These are phyloP conservation scores for Limosa lapponica DNA, from an alignment of 2,797 vertebrate genomes.

Conservation along the genomic window DNA sequence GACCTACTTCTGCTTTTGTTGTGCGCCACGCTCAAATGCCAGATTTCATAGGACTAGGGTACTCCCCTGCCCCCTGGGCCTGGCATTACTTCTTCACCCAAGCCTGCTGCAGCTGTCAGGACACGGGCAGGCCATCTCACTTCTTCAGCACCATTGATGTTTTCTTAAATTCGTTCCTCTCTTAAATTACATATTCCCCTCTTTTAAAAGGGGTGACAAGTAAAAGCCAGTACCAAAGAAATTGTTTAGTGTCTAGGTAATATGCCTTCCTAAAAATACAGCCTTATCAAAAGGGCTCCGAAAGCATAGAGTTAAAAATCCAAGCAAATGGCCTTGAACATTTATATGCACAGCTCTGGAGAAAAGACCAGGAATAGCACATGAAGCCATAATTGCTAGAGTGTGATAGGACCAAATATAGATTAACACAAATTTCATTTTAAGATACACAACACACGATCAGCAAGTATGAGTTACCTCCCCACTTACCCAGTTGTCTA, in stretches of 20 bases:
- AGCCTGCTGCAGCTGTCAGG: background rate
- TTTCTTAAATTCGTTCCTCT: background rate
- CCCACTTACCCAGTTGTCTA: conserved; percentile 40
- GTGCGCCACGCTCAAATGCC: background rate
- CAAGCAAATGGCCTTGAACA: conserved; percentile 65
- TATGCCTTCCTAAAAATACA: conserved; percentile 74
- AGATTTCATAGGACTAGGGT: background rate
- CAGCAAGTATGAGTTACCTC: conserved; percentile 31
- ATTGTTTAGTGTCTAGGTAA: background rate
- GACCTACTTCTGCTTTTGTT: background rate
- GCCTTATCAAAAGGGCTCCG: conserved; percentile 61
- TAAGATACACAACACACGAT: conserved; percentile 46
- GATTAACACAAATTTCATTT: conserved; percentile 55
- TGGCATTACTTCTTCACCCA: background rate
- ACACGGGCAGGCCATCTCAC: background rate
- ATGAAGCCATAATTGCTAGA: conserved; percentile 66
- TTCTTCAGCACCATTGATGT: background rate
- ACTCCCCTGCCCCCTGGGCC: background rate
- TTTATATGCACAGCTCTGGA: conserved; percentile 46
- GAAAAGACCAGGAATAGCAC: conserved; percentile 71
- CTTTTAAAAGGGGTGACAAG: background rate
- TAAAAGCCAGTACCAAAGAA: conserved; percentile 19
- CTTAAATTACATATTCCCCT: background rate
- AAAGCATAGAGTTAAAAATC: conserved; percentile 65
- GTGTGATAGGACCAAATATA: conserved; percentile 71